Base-by-base conservation (phyloP, 1,140 invertebrate species). In the Calycopis cecrops region DNA sequence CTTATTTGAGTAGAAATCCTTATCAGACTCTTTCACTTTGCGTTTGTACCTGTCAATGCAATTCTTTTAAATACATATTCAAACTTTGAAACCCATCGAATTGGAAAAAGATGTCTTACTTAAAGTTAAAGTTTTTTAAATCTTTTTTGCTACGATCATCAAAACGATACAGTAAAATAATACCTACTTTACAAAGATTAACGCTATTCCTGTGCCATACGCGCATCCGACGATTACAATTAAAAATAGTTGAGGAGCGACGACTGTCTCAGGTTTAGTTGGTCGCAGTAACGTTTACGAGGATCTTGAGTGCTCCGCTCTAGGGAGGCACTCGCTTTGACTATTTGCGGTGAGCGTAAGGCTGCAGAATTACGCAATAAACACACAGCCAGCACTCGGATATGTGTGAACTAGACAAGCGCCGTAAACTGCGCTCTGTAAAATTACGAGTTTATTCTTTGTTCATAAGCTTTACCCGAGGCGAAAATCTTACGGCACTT, bases 371-470 rank as follows among this genome's bases (percentile, higher is more conserved):
- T 18, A 12, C 40, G 40, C 40, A 44, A 14, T 44, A 44, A 44
- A 16, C 16, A 44, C 40, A 16, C 35, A 37, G 35, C 35, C 9
- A 37, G 35, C 35, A 6, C 35, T 37, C n/a, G 9, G 9, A 10
- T 37, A 3, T 10, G 35, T n/a, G 9, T 37, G 9, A 37, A 37
- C 35, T 37, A 37, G 40, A 16, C 12, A 16, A 44, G 7, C 40
- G 14, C 16, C 40, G 16, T 44, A 44, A 44, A 44, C 14, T 44
- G 14, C 9, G 14, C 14, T 14, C 14, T 17, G 12, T 17, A 44
- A 14, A 44, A 44, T 44, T 44, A 44, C 12, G 14, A 17, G 17
- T 44, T 44, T 44, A 44, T 44, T 44, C 40, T 44, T 44, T 44
- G 40, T 44, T 44, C 16, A 44, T 44, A 17, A 44, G 40, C 40